Base-by-base conservation (phyloP, 92 coral and sea anemone species). In the Epizoanthus scotinus region DNA sequence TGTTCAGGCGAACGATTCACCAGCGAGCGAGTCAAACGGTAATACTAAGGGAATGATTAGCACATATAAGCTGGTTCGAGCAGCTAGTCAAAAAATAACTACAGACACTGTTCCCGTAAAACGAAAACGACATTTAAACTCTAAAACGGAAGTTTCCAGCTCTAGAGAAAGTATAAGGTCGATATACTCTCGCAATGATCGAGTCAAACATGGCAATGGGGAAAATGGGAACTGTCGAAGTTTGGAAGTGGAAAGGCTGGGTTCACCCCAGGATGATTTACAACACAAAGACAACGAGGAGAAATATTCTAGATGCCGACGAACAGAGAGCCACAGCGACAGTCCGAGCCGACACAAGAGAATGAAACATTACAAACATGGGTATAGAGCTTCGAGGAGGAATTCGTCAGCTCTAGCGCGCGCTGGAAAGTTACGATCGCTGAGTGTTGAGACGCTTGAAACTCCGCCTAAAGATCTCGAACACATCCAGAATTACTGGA, bases 401-500 rank as follows among this genome's bases (percentile, higher is more conserved):
- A 79, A 80, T 73, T 74, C 78, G 15, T 82, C 78, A 2, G 17
- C 63, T 8, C 73, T 79, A 19, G 89, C 72, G 8, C 17, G 79
- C 60, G 42, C 77, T 25, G 17, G 68, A 68, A 68, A 77, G 24
- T 52, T 47, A 0, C 54, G 56, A 0, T 31, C 31, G 26, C 20
- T 58, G 34, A 65, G 85, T 25, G 66, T 24, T 0, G 90, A 90
- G 24, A 77, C 93, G 2, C 77, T 88, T 0, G 80, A 83, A 9
- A 89, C 87, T 31, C 81, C 94, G 1, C 89, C 92, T 0, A 84
- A 80, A 34, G 97, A 93, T 59, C 70, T 93, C 6, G 77, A 84
- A 52, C 90, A 85, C 55, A 93, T 93, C 72, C 94, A 91, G 62
- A 90, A 85, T 36, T 93, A 85, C 73, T 93, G 97, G 97, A 93